These are phyloP conservation scores for Rallus limicola DNA, from an alignment of 2,113 vertebrate genomes.

Conservation along the genomic window DNA sequence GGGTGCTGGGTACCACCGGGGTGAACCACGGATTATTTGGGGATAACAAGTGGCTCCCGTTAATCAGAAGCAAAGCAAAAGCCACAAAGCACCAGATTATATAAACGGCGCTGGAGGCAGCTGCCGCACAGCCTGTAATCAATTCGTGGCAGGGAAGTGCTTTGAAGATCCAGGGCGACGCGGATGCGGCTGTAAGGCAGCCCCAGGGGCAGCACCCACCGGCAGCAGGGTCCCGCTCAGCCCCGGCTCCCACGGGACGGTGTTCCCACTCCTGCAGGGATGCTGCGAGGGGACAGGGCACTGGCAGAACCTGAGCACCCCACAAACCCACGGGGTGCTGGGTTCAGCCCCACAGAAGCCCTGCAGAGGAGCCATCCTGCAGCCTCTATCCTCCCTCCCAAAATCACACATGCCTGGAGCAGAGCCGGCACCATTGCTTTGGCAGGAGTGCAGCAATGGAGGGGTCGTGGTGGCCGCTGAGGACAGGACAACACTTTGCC, in stretches of 20 bases:
- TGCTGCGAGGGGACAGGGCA: neutral
- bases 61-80: neutral
- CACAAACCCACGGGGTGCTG: rapidly evolving
- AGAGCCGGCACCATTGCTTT: rapidly evolving
- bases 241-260: neutral
- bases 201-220: neutral
- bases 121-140: neutral
- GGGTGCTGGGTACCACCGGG: rapidly evolving
- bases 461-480: rapidly evolving
- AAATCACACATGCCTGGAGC: rapidly evolving
- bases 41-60: conserved; percentile 2
- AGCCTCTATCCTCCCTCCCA: neutral
- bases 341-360: neutral
- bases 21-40: rapidly evolving
- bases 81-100: neutral
- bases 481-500: neutral
- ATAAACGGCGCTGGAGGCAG: conserved; percentile 25
- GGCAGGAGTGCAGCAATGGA: neutral
- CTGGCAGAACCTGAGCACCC: neutral
- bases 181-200: neutral
- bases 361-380: neutral
- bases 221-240: neutral
- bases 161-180: neutral
- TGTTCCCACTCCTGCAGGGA: neutral
- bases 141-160: neutral